Evolutionary conservation across 2,797 vertebrate species (phyloP), one percentile per base, ranked within the genome.

Genomic region (Tarsius wallacei): DNA sequence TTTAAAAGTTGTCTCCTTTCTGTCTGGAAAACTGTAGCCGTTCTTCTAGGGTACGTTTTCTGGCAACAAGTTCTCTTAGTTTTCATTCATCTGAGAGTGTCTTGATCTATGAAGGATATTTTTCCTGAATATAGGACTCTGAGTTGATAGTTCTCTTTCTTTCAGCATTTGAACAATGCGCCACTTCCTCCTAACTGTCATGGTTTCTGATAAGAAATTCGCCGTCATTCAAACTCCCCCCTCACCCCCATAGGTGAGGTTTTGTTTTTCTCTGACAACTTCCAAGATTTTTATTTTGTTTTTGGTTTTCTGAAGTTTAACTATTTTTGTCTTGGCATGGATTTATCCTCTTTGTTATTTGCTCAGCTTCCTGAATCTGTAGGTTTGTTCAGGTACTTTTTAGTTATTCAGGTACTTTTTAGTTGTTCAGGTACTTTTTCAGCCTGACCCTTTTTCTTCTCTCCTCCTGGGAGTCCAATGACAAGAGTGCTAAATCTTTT

Each of bases 291-390:
- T 77, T 31, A 24, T 82, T 84, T 96, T 36, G 36, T 28, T 76
- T 95, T 95, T 16, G 22, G 21, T 90, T 93, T 86, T 93, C 17
- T 87, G 31, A 53, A 85, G 47, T 71, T 93, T 84, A 53, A 63
- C 33, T 82, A 21, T 84, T 87, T 92, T 64, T 24, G 26, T 47
- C 33, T 82, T 53, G 47, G 33, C 81, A 15, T 77, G 8, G 24
- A 85, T 73, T 90, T 77, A 78, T 64, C 42, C 8, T 95, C 3
- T 85, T 96, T 33, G 21, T 33, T 51, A 19, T 86, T 71, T 68
- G 36, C 42, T 91, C 14, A 68, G 51, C 9, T 83, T 95, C 47
- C 59, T 88, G 22, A 71, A 61, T 78, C 55, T 73, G 55, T 53
- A 57, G 49, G 63, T 31, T 81, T 87, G 53, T 74, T 93, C 16